These are phyloP conservation scores for Rhopalosiphum nymphaeae DNA, from an alignment of 2,888 invertebrate species.

Conservation along the genomic window DNA sequence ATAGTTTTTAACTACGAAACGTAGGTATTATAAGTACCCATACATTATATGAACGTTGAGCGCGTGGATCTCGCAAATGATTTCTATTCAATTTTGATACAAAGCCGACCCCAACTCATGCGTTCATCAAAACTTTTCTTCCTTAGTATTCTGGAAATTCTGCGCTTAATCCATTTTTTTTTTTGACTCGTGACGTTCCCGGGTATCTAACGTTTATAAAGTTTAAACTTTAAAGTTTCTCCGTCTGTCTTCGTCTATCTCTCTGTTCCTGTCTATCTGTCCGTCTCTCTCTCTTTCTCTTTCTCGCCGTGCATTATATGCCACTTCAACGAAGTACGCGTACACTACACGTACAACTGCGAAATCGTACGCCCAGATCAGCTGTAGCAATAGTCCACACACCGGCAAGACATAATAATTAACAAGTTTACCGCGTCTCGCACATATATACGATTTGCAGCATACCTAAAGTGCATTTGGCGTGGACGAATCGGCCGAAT, in stretches of 20 bases:
- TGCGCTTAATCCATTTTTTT: neutral
- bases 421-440: neutral
- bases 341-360: neutral
- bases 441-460: neutral
- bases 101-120: neutral
- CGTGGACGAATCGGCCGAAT: neutral
- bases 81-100: conserved; percentile 16
- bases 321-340: neutral
- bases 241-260: neutral
- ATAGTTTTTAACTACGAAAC: conserved; percentile 4
- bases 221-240: neutral
- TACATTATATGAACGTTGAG: neutral
- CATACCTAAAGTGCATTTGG: neutral
- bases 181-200: neutral
- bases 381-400: neutral
- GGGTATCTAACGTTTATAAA: neutral
- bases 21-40: neutral
- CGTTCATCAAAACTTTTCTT: neutral
- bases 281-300: neutral
- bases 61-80: neutral
- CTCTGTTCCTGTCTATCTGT: neutral
- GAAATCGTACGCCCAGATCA: neutral
- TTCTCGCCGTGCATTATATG: neutral
- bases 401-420: neutral
- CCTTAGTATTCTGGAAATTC: neutral